Conservation (phyloP, 2,113 vertebrate genomes). For the Tor tambroides region DNA sequence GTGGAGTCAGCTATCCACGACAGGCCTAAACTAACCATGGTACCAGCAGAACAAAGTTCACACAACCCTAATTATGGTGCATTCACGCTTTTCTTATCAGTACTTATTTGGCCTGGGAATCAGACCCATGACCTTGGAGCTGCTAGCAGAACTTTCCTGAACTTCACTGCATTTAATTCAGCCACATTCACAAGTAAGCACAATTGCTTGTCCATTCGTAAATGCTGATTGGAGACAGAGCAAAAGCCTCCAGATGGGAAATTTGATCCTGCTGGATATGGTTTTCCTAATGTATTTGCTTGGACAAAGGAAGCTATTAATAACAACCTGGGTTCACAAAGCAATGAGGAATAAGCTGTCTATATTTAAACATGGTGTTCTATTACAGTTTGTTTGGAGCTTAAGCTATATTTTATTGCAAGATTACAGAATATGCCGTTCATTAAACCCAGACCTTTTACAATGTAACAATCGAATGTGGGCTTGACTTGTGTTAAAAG, state of each 20-base stretch:
- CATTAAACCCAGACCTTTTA: not conserved
- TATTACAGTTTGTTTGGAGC: not conserved
- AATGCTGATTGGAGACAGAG: not conserved
- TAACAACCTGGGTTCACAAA: not conserved
- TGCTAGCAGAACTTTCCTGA: not conserved
- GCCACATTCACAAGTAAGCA: not conserved
- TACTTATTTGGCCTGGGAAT: not conserved
- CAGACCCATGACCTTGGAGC: not conserved
- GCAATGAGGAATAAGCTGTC: not conserved
- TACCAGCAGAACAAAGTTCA: not conserved
- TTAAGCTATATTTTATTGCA: not conserved
- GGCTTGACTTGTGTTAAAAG: not conserved
- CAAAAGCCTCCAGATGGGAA: constrained; percentile 1
- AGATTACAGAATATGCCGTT: not conserved
- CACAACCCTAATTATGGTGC: not conserved
- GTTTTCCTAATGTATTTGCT: constrained; percentile 20
- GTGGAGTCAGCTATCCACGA: not conserved
- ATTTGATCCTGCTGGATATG: constrained; percentile 18
- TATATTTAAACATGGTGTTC: not conserved
- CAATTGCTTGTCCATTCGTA: not conserved
- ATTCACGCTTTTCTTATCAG: not conserved
- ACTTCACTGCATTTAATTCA: not conserved
- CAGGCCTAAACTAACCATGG: not conserved
- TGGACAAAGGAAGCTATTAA: constrained; percentile 6
- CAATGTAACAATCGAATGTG: not conserved